Base-by-base conservation (phyloP, 1,140 invertebrate genomes). In the Drosophila serrata region DNA sequence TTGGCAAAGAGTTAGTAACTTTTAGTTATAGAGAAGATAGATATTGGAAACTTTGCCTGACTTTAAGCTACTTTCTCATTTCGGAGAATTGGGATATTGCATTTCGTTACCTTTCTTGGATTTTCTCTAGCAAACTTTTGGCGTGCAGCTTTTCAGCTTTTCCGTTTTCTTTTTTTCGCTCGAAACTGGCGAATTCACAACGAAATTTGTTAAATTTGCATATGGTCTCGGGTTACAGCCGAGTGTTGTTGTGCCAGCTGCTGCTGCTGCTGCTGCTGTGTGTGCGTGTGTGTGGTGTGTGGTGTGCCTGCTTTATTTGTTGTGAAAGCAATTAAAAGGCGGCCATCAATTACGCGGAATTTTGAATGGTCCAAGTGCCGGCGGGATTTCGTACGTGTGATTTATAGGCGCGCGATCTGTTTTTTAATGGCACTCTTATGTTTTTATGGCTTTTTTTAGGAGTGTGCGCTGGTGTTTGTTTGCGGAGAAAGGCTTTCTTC, bases 181-280 rank as follows among this genome's bases (percentile, higher is more conserved):
- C 78, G 76, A 84, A 85, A 73, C 39, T 75, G 68, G 62, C 78
- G 65, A 85, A 90, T 81, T 90, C 85, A 75, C 78, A 90, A 88
- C 85, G 65, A 88, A 90, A 90, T 90, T 90, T 90, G 85, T 90
- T 90, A 90, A 85, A 81, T 88, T 82, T 88, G 84, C 78, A 79
- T 82, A 79, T 82, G 59, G 35, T 65, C 39, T 65, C 68, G 72
- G 53, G 48, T 79, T 76, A 55, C 51, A 55, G 51, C 51, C 51
- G 51, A 37, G 39, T 51, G 17, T 64, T 85, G 68, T 84, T 75
- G 64, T 43, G 33, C 51, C 51, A 55, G 51, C 51, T 80, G 60
- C 65, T 68, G 58, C 59, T 43, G 33, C 17, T 39, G 65, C 65
- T 67, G 58, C 59, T 43, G 33, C 17, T 42, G 42, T 53, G 31